phyloP scores from a whole-genome alignment of 2,113 vertebrate species.

The Urocolius indicus region DNA sequence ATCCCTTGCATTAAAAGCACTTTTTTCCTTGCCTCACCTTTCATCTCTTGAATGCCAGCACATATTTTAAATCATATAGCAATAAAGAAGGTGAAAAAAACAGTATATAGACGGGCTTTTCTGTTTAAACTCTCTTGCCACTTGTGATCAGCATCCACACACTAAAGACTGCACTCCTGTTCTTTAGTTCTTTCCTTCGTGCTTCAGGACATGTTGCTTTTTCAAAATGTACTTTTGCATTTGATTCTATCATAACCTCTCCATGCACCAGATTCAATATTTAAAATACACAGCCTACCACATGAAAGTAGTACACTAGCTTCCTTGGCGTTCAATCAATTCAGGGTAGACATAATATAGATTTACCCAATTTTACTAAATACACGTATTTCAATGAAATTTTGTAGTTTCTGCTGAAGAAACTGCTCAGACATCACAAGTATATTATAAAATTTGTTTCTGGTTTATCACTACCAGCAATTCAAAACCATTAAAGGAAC shows the following conservation, averaged over 20 bases:
- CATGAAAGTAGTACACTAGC: neutral
- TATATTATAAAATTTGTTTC: neutral
- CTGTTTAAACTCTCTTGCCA: neutral
- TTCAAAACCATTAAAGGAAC: neutral
- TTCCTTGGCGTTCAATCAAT: neutral
- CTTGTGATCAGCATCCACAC: neutral
- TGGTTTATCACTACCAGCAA: neutral
- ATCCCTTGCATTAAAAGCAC: neutral
- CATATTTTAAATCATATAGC: neutral
- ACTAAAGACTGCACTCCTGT: neutral
- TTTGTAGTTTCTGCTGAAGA: neutral
- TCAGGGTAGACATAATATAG: neutral
- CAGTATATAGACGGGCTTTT: neutral
- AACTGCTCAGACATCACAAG: neutral
- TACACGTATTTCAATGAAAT: neutral
- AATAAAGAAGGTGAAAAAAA: neutral
- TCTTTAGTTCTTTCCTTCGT: neutral
- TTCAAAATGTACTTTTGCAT: neutral
- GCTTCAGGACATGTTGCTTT: neutral
- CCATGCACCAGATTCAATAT: neutral
- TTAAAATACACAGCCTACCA: neutral
- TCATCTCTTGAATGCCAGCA: slow-evolving; percentile 14
- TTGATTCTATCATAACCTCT: neutral
- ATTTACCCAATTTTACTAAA: neutral
- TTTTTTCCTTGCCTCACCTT: neutral